Evolutionary conservation across 2,113 vertebrate species (phyloP).

Genomic region (Hirundichthys speculiger): DNA sequence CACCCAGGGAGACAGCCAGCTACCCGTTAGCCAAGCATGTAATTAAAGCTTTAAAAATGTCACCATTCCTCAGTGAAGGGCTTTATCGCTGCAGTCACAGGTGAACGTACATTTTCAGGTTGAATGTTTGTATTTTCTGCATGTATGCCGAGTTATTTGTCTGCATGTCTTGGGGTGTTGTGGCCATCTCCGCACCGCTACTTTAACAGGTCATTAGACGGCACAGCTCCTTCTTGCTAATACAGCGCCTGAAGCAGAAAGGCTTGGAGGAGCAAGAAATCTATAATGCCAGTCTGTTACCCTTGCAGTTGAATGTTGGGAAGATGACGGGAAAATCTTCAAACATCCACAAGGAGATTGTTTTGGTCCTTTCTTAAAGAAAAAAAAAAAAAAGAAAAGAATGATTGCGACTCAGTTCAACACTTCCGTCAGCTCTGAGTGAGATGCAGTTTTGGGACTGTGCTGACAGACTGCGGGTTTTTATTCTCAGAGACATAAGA

Average conservation of each 20-base stretch:
- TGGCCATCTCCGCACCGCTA: constrained; percentile 10
- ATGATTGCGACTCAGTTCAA: not conserved
- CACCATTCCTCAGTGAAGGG: constrained; percentile 63
- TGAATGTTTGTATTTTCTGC: constrained; percentile 46
- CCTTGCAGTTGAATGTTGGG: constrained; percentile 10
- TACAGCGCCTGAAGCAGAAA: constrained; percentile 26
- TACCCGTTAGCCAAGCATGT: constrained; percentile 78
- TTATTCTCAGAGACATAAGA: constrained; percentile 48
- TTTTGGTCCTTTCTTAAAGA: constrained; percentile 38
- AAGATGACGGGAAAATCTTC: constrained; percentile 26
- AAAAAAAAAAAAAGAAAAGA: not conserved
- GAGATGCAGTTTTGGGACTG: constrained; percentile 25
- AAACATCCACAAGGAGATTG: not conserved
- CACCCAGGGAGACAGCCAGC: constrained; percentile 53
- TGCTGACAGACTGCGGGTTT: constrained; percentile 31
- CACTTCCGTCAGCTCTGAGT: constrained; percentile 14
- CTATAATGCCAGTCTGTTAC: constrained; percentile 38
- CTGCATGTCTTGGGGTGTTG: constrained; percentile 8
- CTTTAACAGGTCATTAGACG: constrained; percentile 43
- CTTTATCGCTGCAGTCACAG: constrained; percentile 66
- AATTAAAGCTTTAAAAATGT: constrained; percentile 83
- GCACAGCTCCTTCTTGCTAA: constrained; percentile 9
- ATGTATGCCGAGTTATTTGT: constrained; percentile 27
- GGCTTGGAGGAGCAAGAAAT: constrained; percentile 39
- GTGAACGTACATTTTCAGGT: constrained; percentile 40